phyloP scores from a whole-genome alignment of 2,888 invertebrate genomes.

The Andrena dorsata region DNA sequence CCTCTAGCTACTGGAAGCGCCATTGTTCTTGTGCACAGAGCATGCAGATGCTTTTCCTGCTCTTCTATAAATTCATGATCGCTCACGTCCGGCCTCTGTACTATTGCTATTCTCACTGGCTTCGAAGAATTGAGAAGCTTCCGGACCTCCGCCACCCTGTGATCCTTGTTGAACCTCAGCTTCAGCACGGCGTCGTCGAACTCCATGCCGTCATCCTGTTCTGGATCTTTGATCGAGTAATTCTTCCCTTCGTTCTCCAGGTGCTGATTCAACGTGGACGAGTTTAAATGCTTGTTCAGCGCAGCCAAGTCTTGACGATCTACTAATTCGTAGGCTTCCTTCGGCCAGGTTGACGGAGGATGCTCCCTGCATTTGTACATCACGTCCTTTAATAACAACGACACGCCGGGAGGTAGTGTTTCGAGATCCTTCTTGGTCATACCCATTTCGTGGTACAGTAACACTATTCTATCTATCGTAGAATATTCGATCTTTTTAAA shows the following conservation, averaged over 20 bases:
- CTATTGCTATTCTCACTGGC: slow-evolving; percentile 94
- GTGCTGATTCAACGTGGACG: slow-evolving; percentile 57
- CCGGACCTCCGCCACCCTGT: slow-evolving; percentile 92
- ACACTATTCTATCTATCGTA: slow-evolving; percentile 85
- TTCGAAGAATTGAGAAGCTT: slow-evolving; percentile 94
- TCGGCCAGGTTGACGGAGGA: slow-evolving; percentile 91
- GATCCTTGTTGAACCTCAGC: slow-evolving; percentile 81
- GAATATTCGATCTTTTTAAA: slow-evolving; percentile 73
- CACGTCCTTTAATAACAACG: slow-evolving; percentile 89
- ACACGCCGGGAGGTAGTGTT: slow-evolving; percentile 90
- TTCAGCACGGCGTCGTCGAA: slow-evolving; percentile 85
- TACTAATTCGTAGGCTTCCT: slow-evolving; percentile 89
- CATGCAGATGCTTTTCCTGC: slow-evolving; percentile 95
- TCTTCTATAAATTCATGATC: slow-evolving; percentile 98
- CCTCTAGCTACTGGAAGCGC: slow-evolving; percentile 95
- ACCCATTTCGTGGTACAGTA: slow-evolving; percentile 87
- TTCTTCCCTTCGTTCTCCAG: slow-evolving; percentile 70
- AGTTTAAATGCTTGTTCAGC: slow-evolving; percentile 82
- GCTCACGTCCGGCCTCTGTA: slow-evolving; percentile 96
- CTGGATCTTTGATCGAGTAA: slow-evolving; percentile 83
- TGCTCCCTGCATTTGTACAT: slow-evolving; percentile 90
- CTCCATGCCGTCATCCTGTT: slow-evolving; percentile 89
- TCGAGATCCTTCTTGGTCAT: slow-evolving; percentile 90
- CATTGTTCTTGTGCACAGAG: slow-evolving; percentile 96
- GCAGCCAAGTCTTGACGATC: slow-evolving; percentile 90